A percentile compares a stretch with the other conserved stretches of the same genome.
Conservation (phyloP, 2,113 vertebrate genomes). For the Notarius lentiginosus region DNA sequence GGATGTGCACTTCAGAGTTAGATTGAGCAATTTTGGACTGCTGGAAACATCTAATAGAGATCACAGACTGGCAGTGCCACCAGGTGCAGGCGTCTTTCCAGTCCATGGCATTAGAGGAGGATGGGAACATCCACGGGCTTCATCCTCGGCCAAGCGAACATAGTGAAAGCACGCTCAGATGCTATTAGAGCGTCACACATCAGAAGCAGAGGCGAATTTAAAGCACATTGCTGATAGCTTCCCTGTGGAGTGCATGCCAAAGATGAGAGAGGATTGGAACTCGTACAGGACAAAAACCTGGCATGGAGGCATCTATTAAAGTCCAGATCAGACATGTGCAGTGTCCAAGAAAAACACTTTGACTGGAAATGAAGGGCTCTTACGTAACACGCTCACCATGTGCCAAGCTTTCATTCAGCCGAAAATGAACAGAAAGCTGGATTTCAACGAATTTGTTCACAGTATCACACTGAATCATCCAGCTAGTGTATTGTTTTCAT, state of each 20-base stretch:
- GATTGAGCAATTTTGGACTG: slow-evolving; percentile 40
- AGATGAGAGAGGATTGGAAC: slow-evolving; percentile 40
- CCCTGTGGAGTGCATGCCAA: slow-evolving; percentile 23
- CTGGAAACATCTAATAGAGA: slow-evolving; percentile 46
- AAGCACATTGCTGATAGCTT: slow-evolving; percentile 39
- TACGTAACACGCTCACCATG: background rate
- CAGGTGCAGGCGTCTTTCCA: slow-evolving; percentile 11
- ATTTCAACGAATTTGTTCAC: background rate
- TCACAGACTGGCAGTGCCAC: slow-evolving; percentile 42
- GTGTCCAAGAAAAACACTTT: slow-evolving; percentile 31
- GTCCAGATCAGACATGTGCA: slow-evolving; percentile 33
- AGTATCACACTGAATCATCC: background rate
- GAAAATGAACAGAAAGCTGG: slow-evolving; percentile 8
- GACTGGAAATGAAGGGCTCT: slow-evolving; percentile 23
- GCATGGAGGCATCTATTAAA: slow-evolving; percentile 28
- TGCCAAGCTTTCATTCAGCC: slow-evolving; percentile 12
- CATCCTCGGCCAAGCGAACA: slow-evolving; percentile 37
- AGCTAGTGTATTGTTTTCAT: background rate
- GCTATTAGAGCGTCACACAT: slow-evolving; percentile 46
- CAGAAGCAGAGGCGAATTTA: slow-evolving; percentile 42
- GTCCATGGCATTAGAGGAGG: background rate
- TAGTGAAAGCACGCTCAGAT: slow-evolving; percentile 30
- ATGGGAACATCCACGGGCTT: slow-evolving; percentile 23
- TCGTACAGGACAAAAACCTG: slow-evolving; percentile 18
- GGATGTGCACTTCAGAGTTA: slow-evolving; percentile 8